phyloP scores from a whole-genome alignment of 2,888 invertebrate genomes.

The Trypoxylon attenuatum region DNA sequence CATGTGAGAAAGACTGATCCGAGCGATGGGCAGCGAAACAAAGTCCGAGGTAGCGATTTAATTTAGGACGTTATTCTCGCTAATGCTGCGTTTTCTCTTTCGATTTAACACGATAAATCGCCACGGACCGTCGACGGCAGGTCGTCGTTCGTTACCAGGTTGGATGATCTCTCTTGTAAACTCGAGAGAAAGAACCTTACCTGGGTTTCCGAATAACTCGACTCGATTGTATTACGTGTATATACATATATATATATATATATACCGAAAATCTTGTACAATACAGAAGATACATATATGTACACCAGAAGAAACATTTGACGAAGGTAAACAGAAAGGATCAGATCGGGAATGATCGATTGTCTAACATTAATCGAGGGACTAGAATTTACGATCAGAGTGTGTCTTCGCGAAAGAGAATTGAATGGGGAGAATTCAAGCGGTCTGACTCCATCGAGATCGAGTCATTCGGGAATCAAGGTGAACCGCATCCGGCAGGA shows the following conservation, averaged over 20 bases:
- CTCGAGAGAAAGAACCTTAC: too few species aligned
- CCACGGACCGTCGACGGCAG: conserved; percentile 53
- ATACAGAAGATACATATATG: too few species aligned
- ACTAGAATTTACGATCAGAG: not conserved
- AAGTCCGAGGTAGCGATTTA: not conserved
- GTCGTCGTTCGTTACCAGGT: too few species aligned
- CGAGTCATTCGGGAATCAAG: conserved; percentile 38
- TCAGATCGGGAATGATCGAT: too few species aligned
- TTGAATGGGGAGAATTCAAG: not conserved
- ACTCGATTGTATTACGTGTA: too few species aligned
- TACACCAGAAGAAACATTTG: too few species aligned
- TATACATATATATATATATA: too few species aligned
- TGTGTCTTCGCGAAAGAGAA: conserved; percentile 6
- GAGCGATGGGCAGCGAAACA: conserved; percentile 1
- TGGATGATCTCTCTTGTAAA: too few species aligned
- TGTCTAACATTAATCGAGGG: too few species aligned
- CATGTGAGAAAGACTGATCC: conserved; percentile 10
- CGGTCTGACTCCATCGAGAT: too few species aligned
- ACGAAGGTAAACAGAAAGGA: not conserved
- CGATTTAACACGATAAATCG: conserved; percentile 17
- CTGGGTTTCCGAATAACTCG: too few species aligned
- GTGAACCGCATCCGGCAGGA: conserved; percentile 35
- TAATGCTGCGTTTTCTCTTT: conserved; percentile 15
- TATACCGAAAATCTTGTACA: too few species aligned
- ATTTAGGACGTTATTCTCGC: not conserved